Evolutionary conservation across 92 coral and sea anemone species (phyloP).

Genomic region (Blastomussa wellsi): DNA sequence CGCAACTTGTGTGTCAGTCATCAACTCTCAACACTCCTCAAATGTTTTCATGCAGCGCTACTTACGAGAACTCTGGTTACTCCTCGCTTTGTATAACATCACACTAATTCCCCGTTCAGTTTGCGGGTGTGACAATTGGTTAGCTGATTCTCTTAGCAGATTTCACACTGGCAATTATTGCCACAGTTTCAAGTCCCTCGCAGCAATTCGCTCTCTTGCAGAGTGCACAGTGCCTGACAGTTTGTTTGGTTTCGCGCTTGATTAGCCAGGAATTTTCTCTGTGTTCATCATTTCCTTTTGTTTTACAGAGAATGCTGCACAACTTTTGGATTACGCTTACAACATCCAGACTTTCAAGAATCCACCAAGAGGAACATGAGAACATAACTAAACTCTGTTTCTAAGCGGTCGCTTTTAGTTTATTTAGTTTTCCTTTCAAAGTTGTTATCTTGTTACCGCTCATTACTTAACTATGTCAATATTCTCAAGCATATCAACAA

Average conservation of each 20-base stretch:
- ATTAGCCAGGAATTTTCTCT: too few species aligned
- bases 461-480: slow-evolving; percentile 40
- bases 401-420: slow-evolving; percentile 42
- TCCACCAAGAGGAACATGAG: slow-evolving; percentile 67
- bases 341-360: slow-evolving; percentile 59
- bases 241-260: too few species aligned
- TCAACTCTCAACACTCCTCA: too few species aligned
- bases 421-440: slow-evolving; percentile 44
- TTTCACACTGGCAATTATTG: slow-evolving; percentile 14
- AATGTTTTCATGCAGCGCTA: too few species aligned
- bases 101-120: too few species aligned
- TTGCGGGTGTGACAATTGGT: too few species aligned
- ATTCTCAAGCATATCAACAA: too few species aligned
- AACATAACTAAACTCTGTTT: slow-evolving; percentile 52
- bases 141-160: slow-evolving; percentile 53
- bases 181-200: background rate
- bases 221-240: slow-evolving; percentile 12
- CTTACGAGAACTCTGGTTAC: too few species aligned
- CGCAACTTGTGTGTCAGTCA: too few species aligned
- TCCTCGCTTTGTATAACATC: too few species aligned
- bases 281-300: too few species aligned
- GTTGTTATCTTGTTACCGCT: slow-evolving; percentile 44
- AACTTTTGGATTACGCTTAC: slow-evolving; percentile 25
- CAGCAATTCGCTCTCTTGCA: background rate
- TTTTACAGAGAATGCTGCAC: background rate